These are phyloP conservation scores for Hypsopygia costalis DNA, from an alignment of 2,888 invertebrate species.

Conservation along the genomic window DNA sequence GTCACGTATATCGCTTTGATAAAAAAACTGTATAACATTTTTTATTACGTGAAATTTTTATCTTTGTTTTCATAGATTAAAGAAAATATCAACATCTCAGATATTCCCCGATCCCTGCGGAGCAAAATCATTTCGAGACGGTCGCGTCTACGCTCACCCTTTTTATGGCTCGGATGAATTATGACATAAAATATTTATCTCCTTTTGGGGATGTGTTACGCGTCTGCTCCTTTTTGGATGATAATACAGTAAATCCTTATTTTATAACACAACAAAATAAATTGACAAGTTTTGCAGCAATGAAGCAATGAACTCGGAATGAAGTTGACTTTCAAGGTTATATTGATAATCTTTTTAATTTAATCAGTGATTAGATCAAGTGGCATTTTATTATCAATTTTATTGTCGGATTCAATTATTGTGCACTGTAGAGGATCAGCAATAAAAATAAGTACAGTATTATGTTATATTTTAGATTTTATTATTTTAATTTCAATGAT, in stretches of 20 bases:
- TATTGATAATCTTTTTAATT: background rate
- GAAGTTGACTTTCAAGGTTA: background rate
- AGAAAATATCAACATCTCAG: conserved; percentile 41
- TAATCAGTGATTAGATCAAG: too few relatives aligned
- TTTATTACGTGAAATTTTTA: conserved; percentile 18
- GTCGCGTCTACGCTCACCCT: conserved; percentile 55
- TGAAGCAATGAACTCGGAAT: conserved; percentile 24
- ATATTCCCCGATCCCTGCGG: conserved; percentile 38
- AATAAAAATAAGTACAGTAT: too few relatives aligned
- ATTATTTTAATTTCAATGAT: too few relatives aligned
- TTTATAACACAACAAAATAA: conserved; percentile 51
- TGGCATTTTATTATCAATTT: too few relatives aligned
- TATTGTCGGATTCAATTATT: too few relatives aligned
- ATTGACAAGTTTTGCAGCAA: conserved; percentile 41
- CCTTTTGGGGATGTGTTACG: conserved; percentile 62
- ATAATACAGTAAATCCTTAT: conserved; percentile 58
- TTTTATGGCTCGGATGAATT: conserved; percentile 68
- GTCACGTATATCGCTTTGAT: background rate
- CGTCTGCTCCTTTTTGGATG: conserved; percentile 59
- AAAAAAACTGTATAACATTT: background rate
- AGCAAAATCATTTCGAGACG: conserved; percentile 54
- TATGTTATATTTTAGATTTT: too few relatives aligned
- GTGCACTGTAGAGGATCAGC: too few relatives aligned
- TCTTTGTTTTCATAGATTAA: conserved; percentile 46
- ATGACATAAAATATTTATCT: conserved; percentile 74